Conservation (phyloP, 1,140 invertebrate genomes). For the Calephelis virginiensis region DNA sequence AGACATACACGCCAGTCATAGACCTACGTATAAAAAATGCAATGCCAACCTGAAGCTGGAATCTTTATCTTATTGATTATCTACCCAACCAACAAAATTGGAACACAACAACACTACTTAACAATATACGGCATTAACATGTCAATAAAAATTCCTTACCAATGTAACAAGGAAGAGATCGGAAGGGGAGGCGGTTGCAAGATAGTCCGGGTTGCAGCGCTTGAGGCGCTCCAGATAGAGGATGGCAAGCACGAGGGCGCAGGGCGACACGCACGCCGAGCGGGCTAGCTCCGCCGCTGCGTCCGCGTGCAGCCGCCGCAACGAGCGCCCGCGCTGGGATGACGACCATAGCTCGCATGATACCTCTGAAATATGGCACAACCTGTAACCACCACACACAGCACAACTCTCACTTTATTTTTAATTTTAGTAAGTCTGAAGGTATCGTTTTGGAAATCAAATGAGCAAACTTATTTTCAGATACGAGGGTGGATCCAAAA, state of each 20-base stretch:
- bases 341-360: slow-evolving; percentile 79
- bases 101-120: too few species aligned
- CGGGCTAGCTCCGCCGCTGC: slow-evolving; percentile 88
- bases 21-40: too few species aligned
- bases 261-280: slow-evolving; percentile 88
- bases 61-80: too few species aligned
- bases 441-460: too few species aligned
- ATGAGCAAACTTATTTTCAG: too few species aligned
- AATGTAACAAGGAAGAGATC: slow-evolving; percentile 95
- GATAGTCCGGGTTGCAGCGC: slow-evolving; percentile 89
- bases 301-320: slow-evolving; percentile 89
- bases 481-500: too few species aligned
- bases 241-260: slow-evolving; percentile 65
- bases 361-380: slow-evolving; percentile 81
- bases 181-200: slow-evolving; percentile 88
- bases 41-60: too few species aligned
- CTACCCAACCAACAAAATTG: too few species aligned
- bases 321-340: slow-evolving; percentile 76
- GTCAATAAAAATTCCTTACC: slow-evolving; percentile 78
- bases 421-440: too few species aligned
- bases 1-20: too few species aligned
- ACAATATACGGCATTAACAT: neutral
- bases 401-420: too few species aligned
- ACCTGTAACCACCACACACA: too few species aligned
- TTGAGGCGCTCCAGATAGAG: slow-evolving; percentile 92